Evolutionary conservation across 2,888 invertebrate species (phyloP), one percentile per base, ranked within the genome.

Genomic region (Andrena haemorrhoa): DNA sequence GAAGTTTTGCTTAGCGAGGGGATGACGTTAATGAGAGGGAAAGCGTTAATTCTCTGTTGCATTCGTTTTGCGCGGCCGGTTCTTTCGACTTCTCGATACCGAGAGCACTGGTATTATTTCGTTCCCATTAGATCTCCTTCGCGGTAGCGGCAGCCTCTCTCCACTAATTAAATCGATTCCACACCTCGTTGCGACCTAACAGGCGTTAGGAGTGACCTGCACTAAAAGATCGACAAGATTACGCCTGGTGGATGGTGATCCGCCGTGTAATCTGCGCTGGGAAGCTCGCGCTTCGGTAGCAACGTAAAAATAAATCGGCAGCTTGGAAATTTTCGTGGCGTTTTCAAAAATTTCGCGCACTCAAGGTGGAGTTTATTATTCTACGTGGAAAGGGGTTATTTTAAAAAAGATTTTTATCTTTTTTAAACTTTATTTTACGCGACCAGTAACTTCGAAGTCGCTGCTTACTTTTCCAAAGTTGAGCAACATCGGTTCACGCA

Each of bases 131-230:
- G 69, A 75, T 75, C 58, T 47, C 81, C 41, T 41, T 81, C 74
- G 63, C 12, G 23, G 31, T 20, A 35, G 23, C 12, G 2, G 31
- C 23, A 35, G 0, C 41, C 41, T 75, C 64, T 53, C 53, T n/a
- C 75, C 51, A 31, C 71, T 56, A 85, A 81, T 82, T 81, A 81
- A 82, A 83, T 83, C 85, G 82, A 83, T 83, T 84, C 75, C 60
- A 72, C 70, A 75, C 71, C 68, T 69, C 81, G 75, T 60, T 72
- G 75, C 35, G 41, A 56, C 47, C 69, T 58, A 33, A 65, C 58
- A 51, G 49, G 47, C 70, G 33, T 75, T 49, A 47, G 7, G 16
- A 35, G 12, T 10, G 56, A 64, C 12, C 35, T 6, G 20, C n/a
- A 10, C 12, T 7, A 26, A 64, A 41, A 35, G 64, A 20, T 64